Base-by-base conservation (phyloP, 2,888 invertebrate genomes). In the Alentia gelatinosa region DNA sequence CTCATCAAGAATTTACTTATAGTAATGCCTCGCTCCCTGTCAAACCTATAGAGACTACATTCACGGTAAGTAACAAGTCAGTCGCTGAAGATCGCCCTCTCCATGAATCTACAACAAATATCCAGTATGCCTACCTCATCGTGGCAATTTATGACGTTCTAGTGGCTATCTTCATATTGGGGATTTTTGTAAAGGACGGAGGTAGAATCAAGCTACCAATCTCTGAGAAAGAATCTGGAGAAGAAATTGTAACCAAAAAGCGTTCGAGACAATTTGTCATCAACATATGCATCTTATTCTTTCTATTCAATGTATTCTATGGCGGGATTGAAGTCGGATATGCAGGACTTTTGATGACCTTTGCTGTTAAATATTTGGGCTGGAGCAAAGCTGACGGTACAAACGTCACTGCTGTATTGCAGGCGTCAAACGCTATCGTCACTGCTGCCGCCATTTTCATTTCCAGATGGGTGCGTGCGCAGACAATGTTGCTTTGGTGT, bases 311-410 rank as follows among this genome's bases (percentile, higher is more conserved):
- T 89, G 94, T 96, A 89, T 92, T 95, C 35, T 96, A 96, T 91
- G 94, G 95, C 83, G 96, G 96, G 3, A 94, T 96, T 92, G 96
- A 96, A 92, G 96, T 96, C 5, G 95, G 96, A 7, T 96, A 94
- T 93, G 96, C 96, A 1, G 96, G 96, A 37, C 94, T 96, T 23
- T 93, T 96, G n/a, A 94, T 96, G 86, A 95, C 95, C 15, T 96
- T 96, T 93, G 94, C 95, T 56, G 94, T 96, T 4, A 94, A 95
- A 89, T 93, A 94, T 90, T 93, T 95, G 37, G 92, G 94, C 7
- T 94, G 96, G 93, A 93, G 94, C 0, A 94, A 95, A 88, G 93
- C 94, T 1, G 93, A 94, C 86, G 96, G 96, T 26, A 95, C 95
- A 1, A 94, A 94, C 23, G 93, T 96, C 39, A 95, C 96, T 1